Evolutionary conservation across 2,113 vertebrate species (phyloP), one percentile per base, ranked within the genome.

Genomic region (Hippopotamus amphibius): DNA sequence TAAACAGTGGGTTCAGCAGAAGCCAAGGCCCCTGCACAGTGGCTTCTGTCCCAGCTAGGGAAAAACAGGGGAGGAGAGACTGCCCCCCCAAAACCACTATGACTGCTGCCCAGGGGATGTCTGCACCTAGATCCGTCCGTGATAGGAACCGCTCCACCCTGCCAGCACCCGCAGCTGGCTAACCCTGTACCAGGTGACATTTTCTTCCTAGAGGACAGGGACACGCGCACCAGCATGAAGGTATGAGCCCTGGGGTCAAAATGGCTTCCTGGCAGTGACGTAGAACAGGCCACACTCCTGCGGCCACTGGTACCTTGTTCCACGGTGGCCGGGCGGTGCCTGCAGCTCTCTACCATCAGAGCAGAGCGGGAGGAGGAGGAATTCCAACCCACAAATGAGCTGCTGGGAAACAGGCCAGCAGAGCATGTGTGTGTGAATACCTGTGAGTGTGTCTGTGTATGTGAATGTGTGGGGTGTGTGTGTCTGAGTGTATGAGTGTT

Each of bases 401-500:
- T 63, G 26, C 37, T 10, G 37, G 33, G 14, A 74, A 77, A 28
- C 7, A 55, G 85, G 57, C 33, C 3, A 9, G 22, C 28, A 37
- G 3, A 37, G n/a, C 0, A 22, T 2, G 33, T 26, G n/a, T n/a
- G 19, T 6, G 76, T 53, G 17, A 7, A 2, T 80, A 17, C 19
- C 65, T 53, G 30, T 9, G 26, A 3, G 43, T 33, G n/a, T n/a
- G 69, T 3, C 6, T 26, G 16, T 16, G 22, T 13, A 3, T 74
- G 41, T 24, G 26, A 14, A 37, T 1, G 7, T 15, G 26, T 48
- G 48, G 8, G 48, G 11, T 68, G 63, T 53, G 93, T 82, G 41
- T 72, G 43, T 53, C 13, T n/a, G 7, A 24, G 10, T 30, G 11
- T 57, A 22, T n/a, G 46, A 30, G 33, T 53, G 15, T 24, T 53